These are phyloP conservation scores for Tragelaphus strepsiceros DNA, from an alignment of 2,113 vertebrate genomes.

Conservation along the genomic window DNA sequence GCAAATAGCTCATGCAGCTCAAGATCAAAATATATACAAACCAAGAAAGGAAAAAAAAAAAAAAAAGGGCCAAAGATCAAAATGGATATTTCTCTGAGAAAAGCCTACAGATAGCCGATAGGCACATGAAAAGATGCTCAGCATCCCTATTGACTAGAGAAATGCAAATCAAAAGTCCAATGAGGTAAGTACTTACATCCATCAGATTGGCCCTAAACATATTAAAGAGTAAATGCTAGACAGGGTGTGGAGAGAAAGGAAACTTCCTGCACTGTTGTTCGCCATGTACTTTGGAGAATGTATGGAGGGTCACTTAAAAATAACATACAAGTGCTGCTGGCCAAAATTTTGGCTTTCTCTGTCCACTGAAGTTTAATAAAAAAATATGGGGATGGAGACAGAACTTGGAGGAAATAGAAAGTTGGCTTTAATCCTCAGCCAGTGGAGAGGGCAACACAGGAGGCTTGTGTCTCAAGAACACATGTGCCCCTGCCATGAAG, in stretches of 20 bases:
- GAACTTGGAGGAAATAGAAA: background rate
- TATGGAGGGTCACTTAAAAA: background rate
- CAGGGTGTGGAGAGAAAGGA: background rate
- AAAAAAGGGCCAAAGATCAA: background rate
- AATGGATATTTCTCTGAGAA: background rate
- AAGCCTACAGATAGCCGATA: background rate
- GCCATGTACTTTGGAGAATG: background rate
- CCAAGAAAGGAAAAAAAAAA: background rate
- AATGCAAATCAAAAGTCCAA: background rate
- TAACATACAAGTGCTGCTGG: background rate
- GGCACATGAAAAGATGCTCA: background rate
- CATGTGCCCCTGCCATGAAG: fast-evolving
- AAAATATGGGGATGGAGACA: background rate
- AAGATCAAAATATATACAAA: background rate
- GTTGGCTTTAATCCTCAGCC: background rate
- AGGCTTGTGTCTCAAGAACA: background rate
- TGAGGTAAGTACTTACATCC: background rate
- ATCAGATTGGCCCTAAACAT: background rate
- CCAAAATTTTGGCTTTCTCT: background rate
- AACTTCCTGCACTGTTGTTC: background rate
- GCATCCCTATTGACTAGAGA: background rate
- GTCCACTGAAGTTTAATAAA: background rate
- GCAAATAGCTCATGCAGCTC: background rate
- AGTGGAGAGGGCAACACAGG: background rate
- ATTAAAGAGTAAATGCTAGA: background rate